These are phyloP conservation scores for Gymnopithys bicolor DNA, from an alignment of 2,797 vertebrate genomes.

Conservation along the genomic window DNA sequence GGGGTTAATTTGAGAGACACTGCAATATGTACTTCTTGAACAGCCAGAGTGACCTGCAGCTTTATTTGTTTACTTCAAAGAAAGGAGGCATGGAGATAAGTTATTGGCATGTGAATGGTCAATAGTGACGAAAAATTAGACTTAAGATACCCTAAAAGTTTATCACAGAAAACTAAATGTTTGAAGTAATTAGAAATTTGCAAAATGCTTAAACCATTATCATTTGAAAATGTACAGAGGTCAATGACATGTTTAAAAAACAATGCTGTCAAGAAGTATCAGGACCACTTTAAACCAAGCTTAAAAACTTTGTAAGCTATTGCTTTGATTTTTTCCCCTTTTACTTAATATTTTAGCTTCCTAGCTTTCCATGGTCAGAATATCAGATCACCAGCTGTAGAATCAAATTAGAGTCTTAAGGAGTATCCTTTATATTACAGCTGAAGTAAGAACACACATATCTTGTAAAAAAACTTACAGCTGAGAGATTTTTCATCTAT, in stretches of 20 bases:
- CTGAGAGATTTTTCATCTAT: not conserved
- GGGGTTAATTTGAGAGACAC: not conserved
- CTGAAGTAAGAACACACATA: not conserved
- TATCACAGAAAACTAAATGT: not conserved
- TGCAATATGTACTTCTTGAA: not conserved
- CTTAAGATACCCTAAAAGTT: not conserved
- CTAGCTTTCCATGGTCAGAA: not conserved
- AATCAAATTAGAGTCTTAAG: not conserved
- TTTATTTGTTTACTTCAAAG: slow-evolving; percentile 29
- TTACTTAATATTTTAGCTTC: slow-evolving; percentile 9
- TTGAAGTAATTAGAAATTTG: not conserved
- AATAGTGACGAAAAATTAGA: not conserved
- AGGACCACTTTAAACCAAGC: not conserved
- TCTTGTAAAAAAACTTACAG: not conserved
- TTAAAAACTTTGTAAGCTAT: not conserved
- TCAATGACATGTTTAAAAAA: not conserved
- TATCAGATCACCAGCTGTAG: not conserved
- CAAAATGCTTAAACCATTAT: not conserved
- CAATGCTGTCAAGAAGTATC: not conserved
- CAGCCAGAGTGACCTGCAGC: not conserved
- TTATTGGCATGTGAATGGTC: not conserved
- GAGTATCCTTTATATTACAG: not conserved
- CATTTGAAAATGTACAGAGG: not conserved
- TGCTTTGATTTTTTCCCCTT: not conserved
- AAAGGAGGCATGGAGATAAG: not conserved